These are phyloP conservation scores for Grapholita molesta DNA, from an alignment of 1,140 invertebrate genomes.

Conservation along the genomic window DNA sequence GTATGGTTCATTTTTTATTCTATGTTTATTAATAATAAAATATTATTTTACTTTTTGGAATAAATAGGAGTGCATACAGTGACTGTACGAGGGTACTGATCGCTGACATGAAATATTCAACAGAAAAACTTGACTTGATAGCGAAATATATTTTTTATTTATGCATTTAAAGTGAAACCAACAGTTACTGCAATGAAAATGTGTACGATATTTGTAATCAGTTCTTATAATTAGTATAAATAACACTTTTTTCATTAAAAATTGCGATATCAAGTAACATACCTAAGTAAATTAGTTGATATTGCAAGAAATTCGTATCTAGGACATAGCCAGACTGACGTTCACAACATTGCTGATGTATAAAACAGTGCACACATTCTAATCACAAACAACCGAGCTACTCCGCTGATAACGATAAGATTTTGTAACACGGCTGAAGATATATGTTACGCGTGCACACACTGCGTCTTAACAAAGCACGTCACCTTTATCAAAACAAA, in stretches of 20 bases:
- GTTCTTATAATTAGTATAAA: background rate
- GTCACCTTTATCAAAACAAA: background rate
- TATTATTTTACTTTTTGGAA: too few relatives aligned
- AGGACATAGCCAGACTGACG: background rate
- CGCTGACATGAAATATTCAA: too few relatives aligned
- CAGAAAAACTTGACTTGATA: too few relatives aligned
- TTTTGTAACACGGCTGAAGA: conserved; percentile 2
- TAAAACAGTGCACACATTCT: conserved; percentile 1
- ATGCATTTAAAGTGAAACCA: too few relatives aligned
- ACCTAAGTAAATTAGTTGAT: background rate
- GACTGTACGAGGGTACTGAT: too few relatives aligned
- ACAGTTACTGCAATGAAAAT: too few relatives aligned
- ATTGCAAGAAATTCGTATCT: background rate
- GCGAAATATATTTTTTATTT: too few relatives aligned
- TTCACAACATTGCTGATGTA: background rate
- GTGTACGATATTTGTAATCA: too few relatives aligned
- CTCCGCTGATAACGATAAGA: background rate
- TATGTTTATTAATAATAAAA: too few relatives aligned
- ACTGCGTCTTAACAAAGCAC: background rate
- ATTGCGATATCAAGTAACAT: background rate
- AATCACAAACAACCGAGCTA: background rate
- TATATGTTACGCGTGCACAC: background rate
- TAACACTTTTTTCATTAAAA: background rate
- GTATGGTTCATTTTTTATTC: too few relatives aligned
- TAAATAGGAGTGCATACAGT: too few relatives aligned